These are phyloP conservation scores for Nannoperca australis DNA, from an alignment of 2,797 vertebrate species.

Conservation along the genomic window DNA sequence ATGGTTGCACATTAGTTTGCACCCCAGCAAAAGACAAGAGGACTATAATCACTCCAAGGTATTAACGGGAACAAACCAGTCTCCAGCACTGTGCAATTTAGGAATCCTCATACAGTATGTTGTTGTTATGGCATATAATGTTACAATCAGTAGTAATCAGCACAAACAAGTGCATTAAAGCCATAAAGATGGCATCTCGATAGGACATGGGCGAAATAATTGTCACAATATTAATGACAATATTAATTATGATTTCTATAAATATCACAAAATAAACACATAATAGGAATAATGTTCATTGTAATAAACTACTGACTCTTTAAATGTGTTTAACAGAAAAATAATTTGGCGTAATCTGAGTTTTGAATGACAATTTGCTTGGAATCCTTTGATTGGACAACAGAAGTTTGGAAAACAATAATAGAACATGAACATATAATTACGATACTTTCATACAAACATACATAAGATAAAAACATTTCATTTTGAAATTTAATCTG, in stretches of 20 bases:
- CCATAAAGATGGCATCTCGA: constrained; percentile 21
- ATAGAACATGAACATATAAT: constrained; percentile 11
- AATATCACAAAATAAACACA: constrained; percentile 25
- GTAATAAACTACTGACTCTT: background rate
- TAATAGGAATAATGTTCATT: background rate
- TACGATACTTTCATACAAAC: background rate
- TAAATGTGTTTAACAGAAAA: constrained; percentile 15
- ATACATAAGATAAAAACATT: constrained; percentile 1
- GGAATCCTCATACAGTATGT: constrained; percentile 21
- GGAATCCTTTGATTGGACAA: background rate
- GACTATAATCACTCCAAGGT: constrained; percentile 17
- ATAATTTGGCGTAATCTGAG: background rate
- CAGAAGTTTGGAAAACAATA: background rate
- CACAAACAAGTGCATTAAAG: constrained; percentile 4
- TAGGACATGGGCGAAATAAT: background rate
- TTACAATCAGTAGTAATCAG: constrained; percentile 27
- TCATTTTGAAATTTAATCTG: constrained; percentile 32
- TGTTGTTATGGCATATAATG: constrained; percentile 13
- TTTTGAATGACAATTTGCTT: background rate
- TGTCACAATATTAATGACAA: constrained; percentile 15
- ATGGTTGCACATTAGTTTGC: constrained; percentile 31
- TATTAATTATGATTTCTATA: constrained; percentile 6
- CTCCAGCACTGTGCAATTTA: constrained; percentile 46
- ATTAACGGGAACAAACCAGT: constrained; percentile 21
- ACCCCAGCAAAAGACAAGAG: constrained; percentile 15